phyloP scores from a whole-genome alignment of 1,140 invertebrate genomes.

The Mycetomoellerius zeteki region DNA sequence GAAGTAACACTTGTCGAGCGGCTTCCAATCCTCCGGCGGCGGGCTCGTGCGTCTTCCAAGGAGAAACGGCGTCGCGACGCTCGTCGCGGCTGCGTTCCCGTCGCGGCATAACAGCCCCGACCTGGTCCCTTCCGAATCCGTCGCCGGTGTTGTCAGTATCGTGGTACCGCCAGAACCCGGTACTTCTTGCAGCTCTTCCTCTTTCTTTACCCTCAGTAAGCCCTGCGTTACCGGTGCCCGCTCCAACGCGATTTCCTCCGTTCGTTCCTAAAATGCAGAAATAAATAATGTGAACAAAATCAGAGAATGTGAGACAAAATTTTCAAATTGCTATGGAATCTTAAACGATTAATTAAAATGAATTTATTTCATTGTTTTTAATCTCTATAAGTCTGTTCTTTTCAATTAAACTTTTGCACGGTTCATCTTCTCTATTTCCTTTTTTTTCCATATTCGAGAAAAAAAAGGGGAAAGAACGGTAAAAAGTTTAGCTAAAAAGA shows the following conservation, averaged over 20 bases:
- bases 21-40: conserved; percentile 93
- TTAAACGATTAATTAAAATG: neutral
- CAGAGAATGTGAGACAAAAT: neutral
- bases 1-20: conserved; percentile 95
- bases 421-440: too few species aligned
- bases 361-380: neutral
- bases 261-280: conserved; percentile 76
- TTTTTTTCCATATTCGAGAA: too few species aligned
- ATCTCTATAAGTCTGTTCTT: too few species aligned
- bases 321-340: neutral
- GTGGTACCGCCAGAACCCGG: conserved; percentile 76
- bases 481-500: too few species aligned
- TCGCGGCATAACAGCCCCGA: conserved; percentile 77
- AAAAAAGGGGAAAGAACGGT: too few species aligned
- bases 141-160: conserved; percentile 69
- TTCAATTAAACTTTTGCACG: too few species aligned
- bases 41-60: conserved; percentile 84
- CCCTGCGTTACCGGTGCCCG: conserved; percentile 84
- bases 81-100: conserved; percentile 71
- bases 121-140: conserved; percentile 78
- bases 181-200: conserved; percentile 84
- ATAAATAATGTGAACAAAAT: neutral
- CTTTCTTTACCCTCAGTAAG: conserved; percentile 85
- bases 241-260: conserved; percentile 81
- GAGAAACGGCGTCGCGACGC: conserved; percentile 70